Conservation (phyloP, 2,113 vertebrate genomes). For the Junco hyemalis region DNA sequence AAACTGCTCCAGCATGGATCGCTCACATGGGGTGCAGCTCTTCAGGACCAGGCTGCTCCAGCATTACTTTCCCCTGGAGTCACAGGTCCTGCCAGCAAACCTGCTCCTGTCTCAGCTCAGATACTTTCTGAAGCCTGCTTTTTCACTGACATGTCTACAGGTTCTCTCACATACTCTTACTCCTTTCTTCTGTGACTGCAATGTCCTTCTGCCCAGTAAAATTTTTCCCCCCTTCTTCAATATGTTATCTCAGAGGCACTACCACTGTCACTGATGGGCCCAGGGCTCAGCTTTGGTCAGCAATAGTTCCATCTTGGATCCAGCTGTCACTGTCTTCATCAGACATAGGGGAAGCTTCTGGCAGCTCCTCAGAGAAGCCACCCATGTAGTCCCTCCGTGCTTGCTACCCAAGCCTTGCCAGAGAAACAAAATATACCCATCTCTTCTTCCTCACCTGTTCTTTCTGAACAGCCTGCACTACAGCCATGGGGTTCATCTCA, state of each 20-base stretch:
- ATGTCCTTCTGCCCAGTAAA: background rate
- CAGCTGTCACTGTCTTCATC: background rate
- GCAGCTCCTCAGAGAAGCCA: background rate
- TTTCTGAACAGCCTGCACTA: background rate
- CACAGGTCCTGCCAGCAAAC: background rate
- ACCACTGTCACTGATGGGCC: background rate
- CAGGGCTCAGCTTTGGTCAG: background rate
- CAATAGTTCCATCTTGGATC: background rate
- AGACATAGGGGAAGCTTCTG: background rate
- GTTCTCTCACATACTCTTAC: background rate
- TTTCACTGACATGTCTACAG: background rate
- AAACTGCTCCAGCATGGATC: background rate
- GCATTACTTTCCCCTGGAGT: no score
- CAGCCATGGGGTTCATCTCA: background rate
- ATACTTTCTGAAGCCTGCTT: background rate
- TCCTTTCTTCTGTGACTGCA: background rate
- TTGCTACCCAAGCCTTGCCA: background rate
- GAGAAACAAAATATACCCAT: background rate
- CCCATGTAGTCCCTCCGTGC: background rate
- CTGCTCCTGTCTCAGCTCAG: background rate
- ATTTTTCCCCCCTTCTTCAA: background rate
- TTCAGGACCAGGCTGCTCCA: background rate
- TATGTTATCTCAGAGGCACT: background rate
- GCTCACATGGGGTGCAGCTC: background rate
- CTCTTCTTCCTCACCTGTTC: background rate